Percentiles rank a stretch among this genome's conserved stretches.
These are phyloP conservation scores for Clytia hemisphaerica DNA, from an alignment of 30 jellyfish, hydroid and myxozoan genomes.

Conservation along the genomic window DNA sequence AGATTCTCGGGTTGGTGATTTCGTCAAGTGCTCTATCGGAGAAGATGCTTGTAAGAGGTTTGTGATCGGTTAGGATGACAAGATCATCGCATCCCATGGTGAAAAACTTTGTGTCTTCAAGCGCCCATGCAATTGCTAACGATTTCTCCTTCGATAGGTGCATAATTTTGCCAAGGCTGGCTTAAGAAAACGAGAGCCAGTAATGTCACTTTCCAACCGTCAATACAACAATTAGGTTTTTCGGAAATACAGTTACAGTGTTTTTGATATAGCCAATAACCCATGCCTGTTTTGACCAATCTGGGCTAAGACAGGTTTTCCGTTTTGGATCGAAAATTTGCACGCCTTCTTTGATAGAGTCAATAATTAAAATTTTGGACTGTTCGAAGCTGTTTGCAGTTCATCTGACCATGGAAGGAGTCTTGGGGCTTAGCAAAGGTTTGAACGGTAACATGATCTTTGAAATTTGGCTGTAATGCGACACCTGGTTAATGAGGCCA, in stretches of 20 bases:
- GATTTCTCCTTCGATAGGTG: slow-evolving; percentile 57
- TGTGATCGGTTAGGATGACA: slow-evolving; percentile 20
- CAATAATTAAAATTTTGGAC: slow-evolving; percentile 6
- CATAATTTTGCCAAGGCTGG: slow-evolving; percentile 32
- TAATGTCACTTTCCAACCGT: slow-evolving; percentile 30
- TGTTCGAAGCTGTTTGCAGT: slow-evolving; percentile 1
- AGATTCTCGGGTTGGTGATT: slow-evolving; percentile 10
- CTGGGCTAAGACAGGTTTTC: slow-evolving; percentile 12
- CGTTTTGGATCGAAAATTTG: slow-evolving; percentile 8
- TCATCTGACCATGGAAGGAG: slow-evolving; percentile 18
- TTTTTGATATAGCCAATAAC: slow-evolving; percentile 27
- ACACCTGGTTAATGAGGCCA: too few species aligned
- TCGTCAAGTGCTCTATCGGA: slow-evolving; percentile 27
- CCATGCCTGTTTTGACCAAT: slow-evolving; percentile 39
- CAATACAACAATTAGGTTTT: slow-evolving; percentile 20
- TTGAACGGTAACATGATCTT: slow-evolving; percentile 34
- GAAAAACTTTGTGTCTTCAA: slow-evolving; percentile 28
- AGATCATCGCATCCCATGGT: slow-evolving; percentile 37
- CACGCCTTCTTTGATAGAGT: slow-evolving; percentile 19
- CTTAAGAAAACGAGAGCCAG: slow-evolving; percentile 12
- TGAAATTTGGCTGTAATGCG: not conserved
- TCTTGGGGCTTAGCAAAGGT: slow-evolving; percentile 25
- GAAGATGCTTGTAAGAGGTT: slow-evolving; percentile 27
- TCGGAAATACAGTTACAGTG: slow-evolving; percentile 5
- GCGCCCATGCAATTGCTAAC: slow-evolving; percentile 34